Percentiles rank a stretch among this genome's conserved stretches.
Conservation (phyloP, 2,113 vertebrate species). For the Noctilio leporinus region DNA sequence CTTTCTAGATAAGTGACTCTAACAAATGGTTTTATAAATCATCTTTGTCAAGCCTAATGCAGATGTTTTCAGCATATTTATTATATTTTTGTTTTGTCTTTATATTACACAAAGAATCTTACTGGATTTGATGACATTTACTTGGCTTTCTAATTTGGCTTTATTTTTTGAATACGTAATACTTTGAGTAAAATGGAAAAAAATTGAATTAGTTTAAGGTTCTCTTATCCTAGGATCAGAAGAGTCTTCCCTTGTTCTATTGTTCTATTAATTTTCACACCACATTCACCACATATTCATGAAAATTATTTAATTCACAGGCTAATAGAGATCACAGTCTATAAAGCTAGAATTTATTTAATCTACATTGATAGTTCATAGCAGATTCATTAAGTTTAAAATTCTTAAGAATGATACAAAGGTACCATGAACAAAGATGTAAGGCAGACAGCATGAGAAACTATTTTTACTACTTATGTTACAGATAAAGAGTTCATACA, state of each 20-base stretch:
- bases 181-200: slow-evolving; percentile 28
- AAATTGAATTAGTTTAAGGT: slow-evolving; percentile 33
- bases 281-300: neutral
- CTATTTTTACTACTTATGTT: neutral
- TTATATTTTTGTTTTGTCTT: slow-evolving; percentile 1
- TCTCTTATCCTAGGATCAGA: slow-evolving; percentile 40
- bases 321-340: neutral
- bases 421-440: neutral
- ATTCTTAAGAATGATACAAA: neutral
- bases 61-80: slow-evolving; percentile 31
- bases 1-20: neutral
- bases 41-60: neutral
- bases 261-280: slow-evolving; percentile 8
- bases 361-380: neutral
- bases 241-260: slow-evolving; percentile 7
- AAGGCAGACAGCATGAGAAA: neutral
- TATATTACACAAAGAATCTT: neutral
- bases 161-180: neutral
- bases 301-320: neutral
- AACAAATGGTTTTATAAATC: neutral
- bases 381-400: neutral
- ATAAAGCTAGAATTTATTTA: neutral
- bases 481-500: neutral
- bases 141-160: slow-evolving; percentile 29
- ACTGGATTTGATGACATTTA: neutral